Base-by-base conservation (phyloP, 30 jellyfish, hydroid and myxozoan species). In the Turritopsis dohrnii region DNA sequence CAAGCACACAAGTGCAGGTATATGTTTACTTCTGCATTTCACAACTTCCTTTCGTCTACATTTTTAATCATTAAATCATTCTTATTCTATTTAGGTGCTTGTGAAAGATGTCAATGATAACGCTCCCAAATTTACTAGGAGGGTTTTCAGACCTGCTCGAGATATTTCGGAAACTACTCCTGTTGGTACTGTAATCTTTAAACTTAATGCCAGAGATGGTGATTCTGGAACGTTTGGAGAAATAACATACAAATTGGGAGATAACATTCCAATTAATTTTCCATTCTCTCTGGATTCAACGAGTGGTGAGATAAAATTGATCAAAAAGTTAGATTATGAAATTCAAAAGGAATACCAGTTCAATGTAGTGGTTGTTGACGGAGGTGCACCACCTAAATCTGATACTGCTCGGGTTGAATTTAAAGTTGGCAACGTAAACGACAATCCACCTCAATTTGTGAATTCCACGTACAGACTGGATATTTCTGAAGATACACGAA, bases 401-500 rank as follows among this genome's bases (percentile, higher is more conserved):
- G 89, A 66, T 66, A 22, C 41, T n/a, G 83, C 76, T 21, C 28
- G 23, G 9, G 83, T 82, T 20, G 52, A 18, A 18, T 21, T 82
- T 29, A 71, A 82, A 25, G 72, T 82, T 65, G 89, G 54, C 18
- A 94, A 94, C 81, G 92, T 89, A 27, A 94, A 94, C 79, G 99
- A 94, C 65, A 94, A 94, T 54, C 73, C 92, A 52, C 99, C 99
- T 0, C 52, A 24, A 27, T 94, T 89, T 80, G 71, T 84, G 7
- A 83, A 89, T 29, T 82, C 90, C 60, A 53, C 77, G 29, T 94
- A 94, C 80, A 76, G 79, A 0, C 76, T 69, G 19, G 80, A 87
- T 71, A 81, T 94, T 65, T 86, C 95, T 7, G 99, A 94, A 76
- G 96, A 91, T 52, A 90, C 99, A 0, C 5, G 54, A 19, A 95